Percentiles rank a stretch among this genome's conserved stretches.
phyloP scores from a whole-genome alignment of 2,797 vertebrate species.

The Alca torda region DNA sequence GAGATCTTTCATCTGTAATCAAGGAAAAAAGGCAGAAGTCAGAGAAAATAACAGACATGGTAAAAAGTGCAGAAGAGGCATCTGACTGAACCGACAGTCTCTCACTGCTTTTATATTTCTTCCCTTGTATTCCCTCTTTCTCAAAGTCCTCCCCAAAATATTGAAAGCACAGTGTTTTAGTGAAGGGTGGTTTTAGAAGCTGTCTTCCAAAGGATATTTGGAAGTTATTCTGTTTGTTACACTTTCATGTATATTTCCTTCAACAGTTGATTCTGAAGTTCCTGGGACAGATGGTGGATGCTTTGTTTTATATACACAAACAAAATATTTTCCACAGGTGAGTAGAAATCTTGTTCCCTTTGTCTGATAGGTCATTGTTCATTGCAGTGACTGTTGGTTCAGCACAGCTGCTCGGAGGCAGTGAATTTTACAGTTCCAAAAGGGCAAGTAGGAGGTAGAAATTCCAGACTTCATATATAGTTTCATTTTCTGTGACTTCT shows the following conservation, averaged over 20 bases:
- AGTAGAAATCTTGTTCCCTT: not conserved
- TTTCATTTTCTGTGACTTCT: not conserved
- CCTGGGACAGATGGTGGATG: constrained; percentile 78
- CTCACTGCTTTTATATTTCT: not conserved
- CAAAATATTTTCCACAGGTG: constrained; percentile 78
- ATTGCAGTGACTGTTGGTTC: not conserved
- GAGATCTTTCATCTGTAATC: constrained; percentile 67
- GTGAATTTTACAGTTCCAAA: not conserved
- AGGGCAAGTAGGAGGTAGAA: not conserved
- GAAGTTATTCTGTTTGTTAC: not conserved
- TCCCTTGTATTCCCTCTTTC: not conserved
- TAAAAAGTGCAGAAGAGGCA: constrained; percentile 22
- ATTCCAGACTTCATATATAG: not conserved
- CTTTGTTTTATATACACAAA: constrained; percentile 75
- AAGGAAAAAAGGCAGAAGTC: constrained; percentile 54
- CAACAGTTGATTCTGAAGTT: constrained; percentile 72
- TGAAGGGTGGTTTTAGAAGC: not conserved
- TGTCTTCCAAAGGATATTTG: not conserved
- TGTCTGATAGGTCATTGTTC: not conserved
- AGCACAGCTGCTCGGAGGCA: not conserved
- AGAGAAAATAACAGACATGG: constrained; percentile 55
- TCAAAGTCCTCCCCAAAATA: not conserved
- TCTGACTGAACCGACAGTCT: not conserved
- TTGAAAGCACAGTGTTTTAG: not conserved
- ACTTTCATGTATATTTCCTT: not conserved